phyloP scores from a whole-genome alignment of 1,140 invertebrate genomes.

The Lepidotrigona ventralis region DNA sequence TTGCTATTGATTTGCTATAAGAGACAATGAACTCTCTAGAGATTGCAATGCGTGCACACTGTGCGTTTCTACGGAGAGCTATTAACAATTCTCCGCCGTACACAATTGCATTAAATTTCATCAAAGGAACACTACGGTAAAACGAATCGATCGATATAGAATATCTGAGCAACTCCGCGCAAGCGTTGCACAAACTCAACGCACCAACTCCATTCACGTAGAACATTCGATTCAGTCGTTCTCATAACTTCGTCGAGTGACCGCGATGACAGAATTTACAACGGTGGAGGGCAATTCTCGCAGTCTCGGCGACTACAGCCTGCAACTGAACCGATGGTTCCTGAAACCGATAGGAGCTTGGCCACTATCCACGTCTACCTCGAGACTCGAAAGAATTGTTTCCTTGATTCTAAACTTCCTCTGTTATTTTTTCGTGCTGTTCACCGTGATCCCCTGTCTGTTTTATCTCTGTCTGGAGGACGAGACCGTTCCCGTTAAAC shows the following conservation, averaged over 20 bases:
- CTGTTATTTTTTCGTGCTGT: conserved; percentile 25
- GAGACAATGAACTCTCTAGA: too few relatives aligned
- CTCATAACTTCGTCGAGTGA: background rate
- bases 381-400: conserved; percentile 2
- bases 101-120: background rate
- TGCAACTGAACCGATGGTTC: conserved; percentile 49
- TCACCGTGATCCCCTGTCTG: conserved; percentile 36
- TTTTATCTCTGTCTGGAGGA: conserved; percentile 30
- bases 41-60: background rate
- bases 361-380: conserved; percentile 5
- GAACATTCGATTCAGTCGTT: background rate
- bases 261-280: background rate
- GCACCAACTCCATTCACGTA: too few relatives aligned
- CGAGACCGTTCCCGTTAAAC: background rate
- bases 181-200: background rate
- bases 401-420: conserved; percentile 13
- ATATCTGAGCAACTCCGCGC: background rate
- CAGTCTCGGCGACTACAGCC: conserved; percentile 22
- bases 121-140: background rate
- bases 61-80: background rate
- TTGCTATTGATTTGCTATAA: background rate
- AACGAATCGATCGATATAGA: conserved; percentile 34
- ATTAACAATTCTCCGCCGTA: background rate
- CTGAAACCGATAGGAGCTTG: conserved; percentile 59
- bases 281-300: background rate